Evolutionary conservation across 2,113 vertebrate species (phyloP).

Genomic region (Passerina amoena): DNA sequence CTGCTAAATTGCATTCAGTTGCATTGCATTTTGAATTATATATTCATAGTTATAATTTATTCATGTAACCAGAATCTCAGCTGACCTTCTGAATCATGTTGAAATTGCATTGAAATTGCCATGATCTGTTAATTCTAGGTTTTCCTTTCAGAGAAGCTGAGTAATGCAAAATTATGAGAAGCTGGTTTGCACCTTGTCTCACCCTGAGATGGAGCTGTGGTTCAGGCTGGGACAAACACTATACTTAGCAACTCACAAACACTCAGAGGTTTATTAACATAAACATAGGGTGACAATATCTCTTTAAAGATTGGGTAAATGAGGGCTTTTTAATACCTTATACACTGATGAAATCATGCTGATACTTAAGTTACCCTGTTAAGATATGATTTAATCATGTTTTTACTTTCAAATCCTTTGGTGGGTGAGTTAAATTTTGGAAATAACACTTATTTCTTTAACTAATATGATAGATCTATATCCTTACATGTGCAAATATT

Average conservation of each 20-base stretch:
- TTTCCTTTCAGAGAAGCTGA: background rate
- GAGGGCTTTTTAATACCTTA: accelerated
- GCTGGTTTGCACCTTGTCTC: background rate
- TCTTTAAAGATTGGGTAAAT: background rate
- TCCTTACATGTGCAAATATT: background rate
- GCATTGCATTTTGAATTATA: background rate
- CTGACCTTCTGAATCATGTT: background rate
- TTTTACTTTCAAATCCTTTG: background rate
- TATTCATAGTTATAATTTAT: background rate
- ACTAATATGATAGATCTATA: background rate
- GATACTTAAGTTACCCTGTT: background rate
- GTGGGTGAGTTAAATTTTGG: background rate
- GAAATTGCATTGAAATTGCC: background rate
- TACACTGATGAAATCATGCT: background rate
- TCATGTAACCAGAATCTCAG: background rate
- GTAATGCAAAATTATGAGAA: background rate
- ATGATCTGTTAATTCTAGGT: background rate
- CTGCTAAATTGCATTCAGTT: background rate
- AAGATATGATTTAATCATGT: background rate
- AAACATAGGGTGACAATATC: background rate
- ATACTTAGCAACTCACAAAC: background rate
- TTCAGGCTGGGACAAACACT: background rate
- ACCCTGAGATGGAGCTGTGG: background rate
- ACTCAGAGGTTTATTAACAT: background rate
- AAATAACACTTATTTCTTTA: background rate